Evolutionary conservation across 2,113 vertebrate species (phyloP), one percentile per base, ranked within the genome.

Genomic region (Xenotilapia caudafasciata): DNA sequence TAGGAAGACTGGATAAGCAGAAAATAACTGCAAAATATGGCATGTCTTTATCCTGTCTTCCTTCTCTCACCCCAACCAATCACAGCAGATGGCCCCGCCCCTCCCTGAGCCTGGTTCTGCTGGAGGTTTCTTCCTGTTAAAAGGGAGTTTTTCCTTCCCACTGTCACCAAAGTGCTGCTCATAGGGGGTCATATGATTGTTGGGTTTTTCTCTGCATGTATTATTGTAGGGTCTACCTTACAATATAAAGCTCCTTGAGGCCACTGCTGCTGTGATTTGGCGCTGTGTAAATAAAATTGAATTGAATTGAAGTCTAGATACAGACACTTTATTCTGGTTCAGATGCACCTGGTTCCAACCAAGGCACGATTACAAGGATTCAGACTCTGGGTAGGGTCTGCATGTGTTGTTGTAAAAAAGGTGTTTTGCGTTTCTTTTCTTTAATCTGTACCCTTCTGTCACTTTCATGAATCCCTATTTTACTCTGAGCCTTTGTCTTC

Each of bases 31-130:
- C 62, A 68, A 68, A 40, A 68, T 13, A 21, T 9, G 19, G 33
- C 1, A 38, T 21, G 23, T 15, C 55, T 58, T 58, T 58, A 58
- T 8, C 11, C 0, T 26, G 21, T 9, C 33, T 33, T 3, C 2
- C 40, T n/a, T n/a, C n/a, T n/a, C n/a, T n/a, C n/a, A 14, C 3
- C 42, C 42, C 42, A 45, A 45, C 42, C 13, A 0, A 0, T 45
- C 0, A 0, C 42, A 14, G 42, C 42, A 45, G 42, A 45, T 45
- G 6, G 42, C 42, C 42, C 42, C 42, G 42, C 42, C 42, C 42
- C 42, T 45, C 42, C 42, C 42, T 45, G 42, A 45, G 42, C 2
- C 42, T 45, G 42, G 42, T 45, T 6, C 42, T 45, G 42, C 42
- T 0, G 3, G 42, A 14, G 42, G 42, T 45, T 45, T 45, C 13